Percentiles rank a stretch among this genome's conserved stretches.
Conservation (phyloP, 2,113 vertebrate species). For the Ursus arctos region DNA sequence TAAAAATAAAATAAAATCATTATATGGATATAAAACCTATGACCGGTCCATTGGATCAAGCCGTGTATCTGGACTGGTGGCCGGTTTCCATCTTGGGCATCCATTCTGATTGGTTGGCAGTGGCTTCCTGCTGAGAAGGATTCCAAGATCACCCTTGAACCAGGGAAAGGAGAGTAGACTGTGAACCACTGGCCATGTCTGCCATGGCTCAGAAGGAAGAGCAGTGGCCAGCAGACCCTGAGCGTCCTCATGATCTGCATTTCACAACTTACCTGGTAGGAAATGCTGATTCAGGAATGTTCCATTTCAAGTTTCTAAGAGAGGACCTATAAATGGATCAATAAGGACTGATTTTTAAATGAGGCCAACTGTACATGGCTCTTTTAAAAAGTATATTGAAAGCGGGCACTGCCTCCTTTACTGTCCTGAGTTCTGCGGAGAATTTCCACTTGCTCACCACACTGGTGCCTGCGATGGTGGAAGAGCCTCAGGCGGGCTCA, state of each 20-base stretch:
- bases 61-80: not conserved
- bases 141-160: not conserved
- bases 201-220: not conserved
- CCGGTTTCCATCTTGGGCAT: not conserved
- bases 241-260: not conserved
- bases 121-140: not conserved
- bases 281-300: not conserved
- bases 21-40: too few species aligned
- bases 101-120: not conserved
- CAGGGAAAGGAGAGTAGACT: not conserved
- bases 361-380: not conserved
- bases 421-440: not conserved
- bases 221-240: fast-evolving
- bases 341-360: not conserved
- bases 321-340: not conserved
- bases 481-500: not conserved
- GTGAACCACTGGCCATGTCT: not conserved
- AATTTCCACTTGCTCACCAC: not conserved
- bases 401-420: not conserved
- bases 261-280: not conserved
- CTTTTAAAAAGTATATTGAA: not conserved
- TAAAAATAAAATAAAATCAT: not conserved
- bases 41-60: not conserved
- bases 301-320: not conserved
- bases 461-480: not conserved